A percentile compares a stretch with the other conserved stretches of the same genome.
Evolutionary conservation across 53 echinoderm and acorn worm genomes (phyloP).

Genomic region (Patiria pectinifera): DNA sequence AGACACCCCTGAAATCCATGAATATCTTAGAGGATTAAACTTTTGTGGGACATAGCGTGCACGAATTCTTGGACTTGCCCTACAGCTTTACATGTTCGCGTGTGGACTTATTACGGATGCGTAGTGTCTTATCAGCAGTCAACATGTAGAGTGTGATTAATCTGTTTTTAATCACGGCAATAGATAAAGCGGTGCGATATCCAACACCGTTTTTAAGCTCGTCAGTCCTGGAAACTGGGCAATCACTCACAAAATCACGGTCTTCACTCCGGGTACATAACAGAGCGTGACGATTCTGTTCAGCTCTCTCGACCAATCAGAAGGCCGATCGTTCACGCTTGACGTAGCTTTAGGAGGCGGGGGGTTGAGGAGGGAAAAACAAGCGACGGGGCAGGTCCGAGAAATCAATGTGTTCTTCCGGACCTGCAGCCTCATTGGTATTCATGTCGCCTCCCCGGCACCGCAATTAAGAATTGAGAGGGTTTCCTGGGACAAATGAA

Average conservation of each 20-base stretch:
- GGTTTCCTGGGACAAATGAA: not conserved
- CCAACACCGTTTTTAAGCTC: slow-evolving; percentile 1
- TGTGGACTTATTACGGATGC: not conserved
- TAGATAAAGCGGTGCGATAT: slow-evolving; percentile 22
- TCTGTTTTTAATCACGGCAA: slow-evolving; percentile 29
- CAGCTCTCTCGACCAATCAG: not conserved
- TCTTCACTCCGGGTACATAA: slow-evolving; percentile 29
- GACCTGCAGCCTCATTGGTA: slow-evolving; percentile 49
- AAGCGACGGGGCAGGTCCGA: not conserved
- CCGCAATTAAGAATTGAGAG: slow-evolving; percentile 50
- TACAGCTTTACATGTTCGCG: not conserved
- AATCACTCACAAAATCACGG: slow-evolving; percentile 21
- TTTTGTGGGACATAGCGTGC: too few relatives aligned
- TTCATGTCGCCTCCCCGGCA: slow-evolving; percentile 30
- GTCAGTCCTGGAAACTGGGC: slow-evolving; percentile 10
- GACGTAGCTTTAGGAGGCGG: slow-evolving; percentile 1
- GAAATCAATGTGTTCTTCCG: slow-evolving; percentile 63
- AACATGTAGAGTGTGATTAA: not conserved
- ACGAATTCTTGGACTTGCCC: too few relatives aligned
- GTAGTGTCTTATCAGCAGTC: not conserved
- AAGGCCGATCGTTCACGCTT: slow-evolving; percentile 20
- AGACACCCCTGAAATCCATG: too few relatives aligned
- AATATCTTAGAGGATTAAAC: too few relatives aligned
- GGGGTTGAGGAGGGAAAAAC: not conserved
- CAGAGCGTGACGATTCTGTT: slow-evolving; percentile 23